These are phyloP conservation scores for Cettia cetti DNA, from an alignment of 2,113 vertebrate genomes.

Conservation along the genomic window DNA sequence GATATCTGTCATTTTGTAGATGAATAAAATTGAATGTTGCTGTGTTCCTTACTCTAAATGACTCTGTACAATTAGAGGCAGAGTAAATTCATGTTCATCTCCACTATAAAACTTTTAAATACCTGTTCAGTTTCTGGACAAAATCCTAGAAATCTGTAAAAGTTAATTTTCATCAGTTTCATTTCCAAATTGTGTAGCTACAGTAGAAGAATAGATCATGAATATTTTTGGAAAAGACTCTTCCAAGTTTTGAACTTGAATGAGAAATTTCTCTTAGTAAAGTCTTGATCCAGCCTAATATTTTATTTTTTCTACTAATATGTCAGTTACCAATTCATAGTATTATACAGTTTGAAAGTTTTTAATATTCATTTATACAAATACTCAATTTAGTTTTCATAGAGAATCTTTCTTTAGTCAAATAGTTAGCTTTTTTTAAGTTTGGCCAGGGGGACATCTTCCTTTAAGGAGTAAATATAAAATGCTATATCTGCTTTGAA, in stretches of 20 bases:
- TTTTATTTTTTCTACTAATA: background rate
- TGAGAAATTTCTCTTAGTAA: background rate
- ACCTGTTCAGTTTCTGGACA: background rate
- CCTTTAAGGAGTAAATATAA: background rate
- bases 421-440: background rate
- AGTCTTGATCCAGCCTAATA: background rate
- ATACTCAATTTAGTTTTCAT: background rate
- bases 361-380: background rate
- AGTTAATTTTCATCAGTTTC: background rate
- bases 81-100: background rate
- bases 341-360: background rate
- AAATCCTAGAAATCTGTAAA: background rate
- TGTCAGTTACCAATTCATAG: background rate
- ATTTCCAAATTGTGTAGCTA: background rate
- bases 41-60: background rate
- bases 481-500: background rate
- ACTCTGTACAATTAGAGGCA: background rate
- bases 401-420: background rate
- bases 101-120: background rate
- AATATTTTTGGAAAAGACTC: background rate
- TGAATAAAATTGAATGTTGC: background rate
- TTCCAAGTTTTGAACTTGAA: background rate
- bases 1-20: background rate
- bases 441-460: background rate
- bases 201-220: background rate